These are phyloP conservation scores for Danio albolineatus DNA, from an alignment of 2,797 vertebrate genomes.

Conservation along the genomic window DNA sequence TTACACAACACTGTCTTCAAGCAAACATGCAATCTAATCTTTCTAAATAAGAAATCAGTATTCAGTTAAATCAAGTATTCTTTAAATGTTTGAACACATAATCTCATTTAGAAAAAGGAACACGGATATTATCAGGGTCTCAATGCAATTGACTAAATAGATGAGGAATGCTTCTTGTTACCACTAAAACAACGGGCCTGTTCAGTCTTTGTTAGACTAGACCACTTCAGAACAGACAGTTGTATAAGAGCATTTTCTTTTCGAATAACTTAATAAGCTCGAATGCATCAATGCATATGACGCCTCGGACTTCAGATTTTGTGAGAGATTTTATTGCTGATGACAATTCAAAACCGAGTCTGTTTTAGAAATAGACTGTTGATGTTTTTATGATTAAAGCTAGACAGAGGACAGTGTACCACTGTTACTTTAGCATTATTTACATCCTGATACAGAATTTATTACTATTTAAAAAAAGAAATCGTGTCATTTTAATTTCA, in stretches of 20 bases:
- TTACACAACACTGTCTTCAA: not conserved
- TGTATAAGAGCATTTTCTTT: not conserved
- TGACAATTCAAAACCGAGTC: not conserved
- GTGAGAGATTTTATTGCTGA: not conserved
- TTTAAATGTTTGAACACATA: not conserved
- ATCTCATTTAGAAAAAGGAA: not conserved
- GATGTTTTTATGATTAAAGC: not conserved
- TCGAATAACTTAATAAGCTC: not conserved
- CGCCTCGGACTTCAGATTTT: not conserved
- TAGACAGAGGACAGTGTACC: not conserved
- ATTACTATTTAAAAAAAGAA: too few relatives aligned
- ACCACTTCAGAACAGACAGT: not conserved
- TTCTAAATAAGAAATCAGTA: not conserved
- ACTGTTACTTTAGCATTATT: not conserved
- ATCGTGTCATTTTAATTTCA: not conserved
- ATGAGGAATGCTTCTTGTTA: constrained; percentile 1
- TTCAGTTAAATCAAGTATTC: not conserved
- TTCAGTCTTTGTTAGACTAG: not conserved
- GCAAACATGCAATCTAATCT: too few relatives aligned
- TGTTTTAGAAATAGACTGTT: not conserved
- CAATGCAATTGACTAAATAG: not conserved
- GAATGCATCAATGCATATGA: not conserved
- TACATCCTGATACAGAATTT: not conserved
- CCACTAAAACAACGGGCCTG: not conserved
- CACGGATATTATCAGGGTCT: not conserved